These are phyloP conservation scores for Bombus impatiens DNA, from an alignment of 1,140 invertebrate species.

Conservation along the genomic window DNA sequence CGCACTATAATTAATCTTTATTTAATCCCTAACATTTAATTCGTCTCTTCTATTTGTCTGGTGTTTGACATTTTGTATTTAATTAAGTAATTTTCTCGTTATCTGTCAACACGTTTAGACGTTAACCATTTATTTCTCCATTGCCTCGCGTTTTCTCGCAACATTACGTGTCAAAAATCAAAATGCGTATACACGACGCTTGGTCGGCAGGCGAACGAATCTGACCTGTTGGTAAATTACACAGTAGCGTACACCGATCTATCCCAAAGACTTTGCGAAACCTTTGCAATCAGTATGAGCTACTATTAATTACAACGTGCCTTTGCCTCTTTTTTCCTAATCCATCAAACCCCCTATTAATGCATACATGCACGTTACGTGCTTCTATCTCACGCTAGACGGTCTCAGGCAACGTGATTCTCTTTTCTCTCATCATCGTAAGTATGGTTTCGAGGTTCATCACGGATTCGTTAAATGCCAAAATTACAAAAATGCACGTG, in stretches of 20 bases:
- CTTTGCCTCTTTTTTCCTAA: background rate
- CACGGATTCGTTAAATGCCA: background rate
- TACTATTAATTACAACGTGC: conserved; percentile 1
- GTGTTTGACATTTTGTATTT: background rate
- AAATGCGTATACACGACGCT: background rate
- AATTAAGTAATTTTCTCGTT: background rate
- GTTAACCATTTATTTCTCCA: background rate
- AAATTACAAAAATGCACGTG: too few relatives aligned
- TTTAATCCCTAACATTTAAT: background rate
- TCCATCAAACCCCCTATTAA: background rate
- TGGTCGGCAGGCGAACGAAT: background rate
- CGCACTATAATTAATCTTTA: background rate
- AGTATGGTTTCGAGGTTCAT: background rate
- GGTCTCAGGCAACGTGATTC: background rate
- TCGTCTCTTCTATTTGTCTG: background rate
- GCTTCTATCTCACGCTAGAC: background rate
- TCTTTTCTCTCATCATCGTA: background rate
- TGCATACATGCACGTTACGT: background rate
- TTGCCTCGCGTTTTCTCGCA: background rate
- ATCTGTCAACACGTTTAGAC: background rate
- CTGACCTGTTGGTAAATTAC: background rate
- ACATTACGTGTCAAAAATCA: background rate
- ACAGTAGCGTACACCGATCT: background rate
- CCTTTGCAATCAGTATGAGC: background rate
- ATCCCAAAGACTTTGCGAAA: conserved; percentile 6